A percentile compares a stretch with the other conserved stretches of the same genome.
These are phyloP conservation scores for Beroe ovata DNA, from an alignment of 37 sponge, comb jelly and placozoan species.

Conservation along the genomic window DNA sequence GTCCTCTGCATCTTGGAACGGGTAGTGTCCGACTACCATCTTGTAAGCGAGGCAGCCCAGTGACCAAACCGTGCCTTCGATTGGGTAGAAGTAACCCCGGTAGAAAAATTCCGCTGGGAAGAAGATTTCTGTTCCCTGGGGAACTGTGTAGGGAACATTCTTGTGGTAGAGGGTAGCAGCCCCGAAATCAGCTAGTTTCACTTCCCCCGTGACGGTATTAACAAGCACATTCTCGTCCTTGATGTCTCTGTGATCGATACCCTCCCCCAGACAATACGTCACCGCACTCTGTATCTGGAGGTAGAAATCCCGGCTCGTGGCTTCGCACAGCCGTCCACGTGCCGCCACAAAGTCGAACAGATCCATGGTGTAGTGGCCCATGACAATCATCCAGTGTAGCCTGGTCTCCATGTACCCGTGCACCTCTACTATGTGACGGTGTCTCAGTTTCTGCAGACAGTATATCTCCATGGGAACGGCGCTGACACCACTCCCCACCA, in stretches of 20 bases:
- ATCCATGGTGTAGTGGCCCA: constrained; percentile 31
- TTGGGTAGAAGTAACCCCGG: constrained; percentile 27
- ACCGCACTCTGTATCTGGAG: constrained; percentile 32
- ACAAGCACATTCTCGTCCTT: constrained; percentile 63
- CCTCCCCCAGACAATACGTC: constrained; percentile 20
- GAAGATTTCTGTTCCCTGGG: constrained; percentile 9
- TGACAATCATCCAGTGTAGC: constrained; percentile 33
- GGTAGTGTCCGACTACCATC: constrained; percentile 43
- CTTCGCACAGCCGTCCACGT: background rate
- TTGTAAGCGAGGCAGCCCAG: constrained; percentile 51
- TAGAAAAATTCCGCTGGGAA: constrained; percentile 39
- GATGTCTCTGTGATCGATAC: constrained; percentile 47
- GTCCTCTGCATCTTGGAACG: background rate
- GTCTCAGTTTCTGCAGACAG: constrained; percentile 33
- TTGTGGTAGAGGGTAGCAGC: constrained; percentile 42
- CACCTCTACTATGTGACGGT: background rate
- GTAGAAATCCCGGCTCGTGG: background rate
- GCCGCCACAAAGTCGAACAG: constrained; percentile 47
- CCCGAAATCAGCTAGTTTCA: constrained; percentile 25
- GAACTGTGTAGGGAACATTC: constrained; percentile 3
- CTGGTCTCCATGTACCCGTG: constrained; percentile 35
- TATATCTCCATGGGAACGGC: constrained; percentile 26
- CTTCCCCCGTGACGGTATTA: background rate
- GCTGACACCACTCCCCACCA: background rate
- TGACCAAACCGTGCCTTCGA: constrained; percentile 30